These are phyloP conservation scores for Passer domesticus DNA, from an alignment of 2,113 vertebrate genomes.

Conservation along the genomic window DNA sequence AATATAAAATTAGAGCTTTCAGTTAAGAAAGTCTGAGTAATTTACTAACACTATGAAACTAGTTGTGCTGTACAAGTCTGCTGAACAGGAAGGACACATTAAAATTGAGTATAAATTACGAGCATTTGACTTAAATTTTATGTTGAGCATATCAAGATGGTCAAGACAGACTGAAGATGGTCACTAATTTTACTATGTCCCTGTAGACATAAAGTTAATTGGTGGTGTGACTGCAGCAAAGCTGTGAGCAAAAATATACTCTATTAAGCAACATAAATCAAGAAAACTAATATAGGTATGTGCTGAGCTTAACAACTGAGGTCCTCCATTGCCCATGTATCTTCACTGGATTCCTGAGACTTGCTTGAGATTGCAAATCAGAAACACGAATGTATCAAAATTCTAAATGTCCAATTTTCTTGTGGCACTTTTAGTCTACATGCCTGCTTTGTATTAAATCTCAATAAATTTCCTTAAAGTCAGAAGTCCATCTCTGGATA, in stretches of 20 bases:
- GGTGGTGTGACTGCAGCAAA: background rate
- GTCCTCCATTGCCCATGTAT: background rate
- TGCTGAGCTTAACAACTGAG: background rate
- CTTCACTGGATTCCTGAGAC: background rate
- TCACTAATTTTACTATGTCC: background rate
- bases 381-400: background rate
- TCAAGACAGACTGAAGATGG: background rate
- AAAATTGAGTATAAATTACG: background rate
- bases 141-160: background rate
- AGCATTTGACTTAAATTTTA: constrained; percentile 11
- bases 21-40: background rate
- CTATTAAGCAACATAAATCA: background rate
- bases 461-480: background rate
- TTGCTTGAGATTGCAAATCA: background rate
- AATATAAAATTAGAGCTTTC: constrained; percentile 5
- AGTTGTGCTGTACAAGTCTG: background rate
- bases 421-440: background rate
- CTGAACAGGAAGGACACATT: background rate
- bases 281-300: background rate
- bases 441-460: background rate
- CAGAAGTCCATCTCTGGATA: background rate
- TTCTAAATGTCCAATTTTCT: background rate
- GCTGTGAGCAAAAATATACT: background rate
- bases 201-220: background rate
- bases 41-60: background rate